Evolutionary conservation across 2,113 vertebrate species (phyloP).

Genomic region (Perca schrenkii): DNA sequence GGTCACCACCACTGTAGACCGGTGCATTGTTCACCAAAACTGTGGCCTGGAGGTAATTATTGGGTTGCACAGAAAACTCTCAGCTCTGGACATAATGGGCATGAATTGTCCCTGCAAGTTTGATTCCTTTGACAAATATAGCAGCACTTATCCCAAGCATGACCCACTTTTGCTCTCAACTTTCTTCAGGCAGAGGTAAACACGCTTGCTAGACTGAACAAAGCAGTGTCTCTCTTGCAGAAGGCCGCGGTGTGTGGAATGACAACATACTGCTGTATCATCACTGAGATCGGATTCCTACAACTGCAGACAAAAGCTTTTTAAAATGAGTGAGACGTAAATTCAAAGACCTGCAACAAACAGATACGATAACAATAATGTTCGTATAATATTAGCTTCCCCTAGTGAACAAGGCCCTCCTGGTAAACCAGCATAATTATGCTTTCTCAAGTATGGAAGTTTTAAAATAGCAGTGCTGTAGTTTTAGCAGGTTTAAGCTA

Average conservation of each 20-base stretch:
- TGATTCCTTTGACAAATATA: conserved; percentile 70
- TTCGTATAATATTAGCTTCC: neutral
- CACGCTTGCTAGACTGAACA: conserved; percentile 26
- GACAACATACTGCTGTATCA: conserved; percentile 44
- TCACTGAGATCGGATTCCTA: conserved; percentile 31
- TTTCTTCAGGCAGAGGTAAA: conserved; percentile 68
- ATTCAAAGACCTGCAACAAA: conserved; percentile 13
- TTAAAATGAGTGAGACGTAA: neutral
- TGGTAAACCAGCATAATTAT: neutral
- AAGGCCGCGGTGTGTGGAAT: conserved; percentile 58
- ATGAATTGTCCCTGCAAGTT: conserved; percentile 64
- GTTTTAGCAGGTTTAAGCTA: no score
- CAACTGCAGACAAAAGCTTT: conserved; percentile 25
- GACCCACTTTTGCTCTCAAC: conserved; percentile 74
- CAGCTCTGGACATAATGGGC: conserved; percentile 43
- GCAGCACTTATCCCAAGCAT: conserved; percentile 63
- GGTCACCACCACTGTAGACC: conserved; percentile 5
- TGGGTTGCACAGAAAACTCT: conserved; percentile 35
- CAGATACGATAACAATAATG: neutral
- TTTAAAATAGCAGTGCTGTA: neutral
- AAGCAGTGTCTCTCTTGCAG: conserved; percentile 31
- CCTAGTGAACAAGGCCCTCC: neutral
- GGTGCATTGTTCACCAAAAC: conserved; percentile 46
- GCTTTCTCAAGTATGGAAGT: neutral
- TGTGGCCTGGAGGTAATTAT: conserved; percentile 59